Evolutionary conservation across 92 coral and sea anemone genomes (phyloP).

Genomic region (Pocillopora grandis): DNA sequence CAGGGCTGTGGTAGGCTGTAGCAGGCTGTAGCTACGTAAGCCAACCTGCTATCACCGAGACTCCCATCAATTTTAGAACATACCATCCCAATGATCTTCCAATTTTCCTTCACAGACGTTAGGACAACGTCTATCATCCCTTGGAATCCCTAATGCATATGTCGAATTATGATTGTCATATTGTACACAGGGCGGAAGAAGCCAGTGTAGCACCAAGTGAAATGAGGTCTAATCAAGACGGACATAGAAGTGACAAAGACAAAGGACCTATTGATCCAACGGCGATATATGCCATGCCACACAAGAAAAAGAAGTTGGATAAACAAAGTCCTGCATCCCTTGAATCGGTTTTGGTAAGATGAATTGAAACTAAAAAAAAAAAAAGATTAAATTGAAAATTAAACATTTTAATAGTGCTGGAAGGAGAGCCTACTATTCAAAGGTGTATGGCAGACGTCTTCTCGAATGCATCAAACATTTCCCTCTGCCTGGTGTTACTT

Average conservation of each 20-base stretch:
- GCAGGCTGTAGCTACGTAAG: too few species aligned
- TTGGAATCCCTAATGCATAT: too few species aligned
- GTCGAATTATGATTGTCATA: neutral
- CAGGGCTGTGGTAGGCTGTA: too few species aligned
- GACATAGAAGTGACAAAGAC: conserved; percentile 26
- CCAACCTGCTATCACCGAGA: too few species aligned
- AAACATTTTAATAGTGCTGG: neutral
- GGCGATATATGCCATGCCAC: conserved; percentile 53
- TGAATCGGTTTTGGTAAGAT: conserved; percentile 21
- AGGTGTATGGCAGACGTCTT: neutral
- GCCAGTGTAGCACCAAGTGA: conserved; percentile 31
- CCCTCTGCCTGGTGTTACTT: neutral
- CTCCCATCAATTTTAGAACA: too few species aligned
- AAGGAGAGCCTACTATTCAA: neutral
- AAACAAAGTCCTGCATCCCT: neutral
- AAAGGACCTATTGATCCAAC: conserved; percentile 63
- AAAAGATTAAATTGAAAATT: neutral
- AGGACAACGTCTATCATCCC: too few species aligned
- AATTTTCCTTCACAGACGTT: too few species aligned
- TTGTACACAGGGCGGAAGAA: conserved; percentile 8
- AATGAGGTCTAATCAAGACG: conserved; percentile 32
- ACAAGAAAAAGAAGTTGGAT: conserved; percentile 48
- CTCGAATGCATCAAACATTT: neutral
- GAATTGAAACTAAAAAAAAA: neutral
- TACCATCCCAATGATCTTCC: too few species aligned